Percentiles rank a stretch among this genome's conserved stretches.
Conservation (phyloP, 37 sponge, comb jelly and placozoan genomes). For the Geodia barretti region DNA sequence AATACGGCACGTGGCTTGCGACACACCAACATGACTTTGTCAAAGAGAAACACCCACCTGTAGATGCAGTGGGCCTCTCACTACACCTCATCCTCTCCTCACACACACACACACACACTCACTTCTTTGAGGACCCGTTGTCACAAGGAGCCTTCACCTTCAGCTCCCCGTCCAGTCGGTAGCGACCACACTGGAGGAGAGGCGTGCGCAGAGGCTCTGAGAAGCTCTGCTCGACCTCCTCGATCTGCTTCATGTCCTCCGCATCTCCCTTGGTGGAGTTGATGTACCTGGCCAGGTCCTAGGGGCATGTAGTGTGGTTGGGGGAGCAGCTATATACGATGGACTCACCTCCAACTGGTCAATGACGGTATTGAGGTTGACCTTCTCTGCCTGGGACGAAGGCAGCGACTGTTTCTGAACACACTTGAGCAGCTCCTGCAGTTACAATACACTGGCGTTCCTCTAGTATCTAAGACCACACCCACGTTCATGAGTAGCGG, state of each 20-base stretch:
- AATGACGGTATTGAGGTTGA: conserved; percentile 31
- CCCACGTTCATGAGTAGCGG: conserved; percentile 73
- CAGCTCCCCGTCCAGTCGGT: conserved; percentile 82
- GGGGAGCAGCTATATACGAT: background rate
- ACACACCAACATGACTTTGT: conserved; percentile 66
- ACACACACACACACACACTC: background rate
- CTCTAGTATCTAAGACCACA: background rate
- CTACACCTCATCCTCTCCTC: background rate
- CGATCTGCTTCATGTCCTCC: conserved; percentile 56
- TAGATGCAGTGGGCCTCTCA: background rate
- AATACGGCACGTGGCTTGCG: conserved; percentile 18
- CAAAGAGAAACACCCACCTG: conserved; percentile 78
- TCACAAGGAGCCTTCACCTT: conserved; percentile 50
- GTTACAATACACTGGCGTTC: background rate
- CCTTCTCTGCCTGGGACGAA: conserved; percentile 4
- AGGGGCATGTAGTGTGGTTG: conserved; percentile 14
- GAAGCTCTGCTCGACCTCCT: conserved; percentile 67
- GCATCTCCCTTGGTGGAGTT: conserved; percentile 75
- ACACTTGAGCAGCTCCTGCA: conserved; percentile 63
- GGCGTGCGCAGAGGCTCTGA: conserved; percentile 36
- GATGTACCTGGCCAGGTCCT: conserved; percentile 85
- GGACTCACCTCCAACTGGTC: conserved; percentile 42
- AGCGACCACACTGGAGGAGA: conserved; percentile 51
- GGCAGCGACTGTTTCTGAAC: conserved; percentile 32
- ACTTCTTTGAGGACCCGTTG: background rate